Base-by-base conservation (phyloP, 2,888 invertebrate genomes). In the Halocaridina rubra region DNA sequence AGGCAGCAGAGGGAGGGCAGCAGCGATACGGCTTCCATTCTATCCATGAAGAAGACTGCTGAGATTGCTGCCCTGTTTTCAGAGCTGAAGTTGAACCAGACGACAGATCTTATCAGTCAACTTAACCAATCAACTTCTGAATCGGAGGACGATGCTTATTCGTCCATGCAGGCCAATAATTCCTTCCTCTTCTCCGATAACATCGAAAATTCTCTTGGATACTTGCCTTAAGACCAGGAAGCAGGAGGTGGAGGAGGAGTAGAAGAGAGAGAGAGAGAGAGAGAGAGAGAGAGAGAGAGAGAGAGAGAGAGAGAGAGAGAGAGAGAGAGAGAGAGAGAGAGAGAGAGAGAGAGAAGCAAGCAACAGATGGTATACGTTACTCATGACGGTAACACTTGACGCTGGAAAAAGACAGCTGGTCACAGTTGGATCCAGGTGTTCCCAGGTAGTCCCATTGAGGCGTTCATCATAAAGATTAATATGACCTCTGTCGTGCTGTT, bases 61-160 rank as follows among this genome's bases (percentile, higher is more conserved):
- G 96, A 96, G 91, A 96, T 96, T 89, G 96, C 96, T 0, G 96
- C 96, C 0, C 92, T 96, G 32, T 96, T 97, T 90, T 95, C 95
- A 0, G 95, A 95, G 90, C 94, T 90, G 57, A 90, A 90, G 86
- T 76, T 90, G 22, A 89, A 89, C 61, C 89, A 90, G 85, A 89
- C 89, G 4, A 89, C 90, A 5, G 90, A 90, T 79, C 88, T 89
- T 16, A 86, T 89, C 53, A 74, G 88, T 22, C 81, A 90, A 81
- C 78, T 90, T n/a, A 89, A 90, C 67, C 89, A 89, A 80, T 88
- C 89, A 8, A 88, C 89, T 5, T 79, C 84, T n/a, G 84, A 88
- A 22, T 76, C 84, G 13, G 87, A 88, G 19, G 88, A 88, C 69
- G 86, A 87, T 46, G 81, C 80, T 10, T 87, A 88, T 81, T 84